Evolutionary conservation across 1,140 invertebrate genomes (phyloP), one percentile per base, ranked within the genome.

Genomic region (Limonius californicus): DNA sequence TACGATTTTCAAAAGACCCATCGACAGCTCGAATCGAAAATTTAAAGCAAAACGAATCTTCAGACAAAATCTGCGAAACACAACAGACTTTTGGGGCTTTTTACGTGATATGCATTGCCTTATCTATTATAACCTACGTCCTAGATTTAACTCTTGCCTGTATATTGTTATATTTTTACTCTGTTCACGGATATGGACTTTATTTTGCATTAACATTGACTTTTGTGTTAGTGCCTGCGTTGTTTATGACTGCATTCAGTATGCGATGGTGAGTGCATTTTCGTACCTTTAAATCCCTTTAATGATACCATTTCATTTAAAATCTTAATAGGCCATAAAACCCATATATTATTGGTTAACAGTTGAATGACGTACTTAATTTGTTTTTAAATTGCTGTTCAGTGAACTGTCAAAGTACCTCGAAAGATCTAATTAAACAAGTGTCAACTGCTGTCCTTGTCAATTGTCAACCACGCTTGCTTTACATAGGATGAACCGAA

Each of bases 261-360:
- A 70, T 79, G 62, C 67, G 78, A 74, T 80, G 79, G 79, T 79
- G 72, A 74, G 73, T 71, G n/a, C n/a, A n/a, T n/a, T n/a, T n/a
- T n/a, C n/a, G n/a, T n/a, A n/a, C n/a, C n/a, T n/a, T n/a, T n/a
- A n/a, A n/a, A n/a, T n/a, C n/a, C n/a, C n/a, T n/a, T n/a, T n/a
- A n/a, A n/a, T n/a, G n/a, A n/a, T n/a, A n/a, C n/a, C n/a, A n/a
- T n/a, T n/a, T n/a, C n/a, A n/a, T n/a, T n/a, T n/a, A n/a, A n/a
- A n/a, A n/a, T n/a, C n/a, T n/a, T n/a, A n/a, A n/a, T n/a, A n/a
- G n/a, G n/a, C n/a, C n/a, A n/a, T n/a, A n/a, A n/a, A n/a, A n/a
- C n/a, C n/a, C n/a, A n/a, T n/a, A n/a, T n/a, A n/a, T n/a, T n/a
- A n/a, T n/a, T n/a, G n/a, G n/a, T n/a, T n/a, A n/a, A n/a, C n/a